Percentiles rank a stretch among this genome's conserved stretches.
These are phyloP conservation scores for Xerus inauris DNA, from an alignment of 2,113 vertebrate genomes.

Conservation along the genomic window DNA sequence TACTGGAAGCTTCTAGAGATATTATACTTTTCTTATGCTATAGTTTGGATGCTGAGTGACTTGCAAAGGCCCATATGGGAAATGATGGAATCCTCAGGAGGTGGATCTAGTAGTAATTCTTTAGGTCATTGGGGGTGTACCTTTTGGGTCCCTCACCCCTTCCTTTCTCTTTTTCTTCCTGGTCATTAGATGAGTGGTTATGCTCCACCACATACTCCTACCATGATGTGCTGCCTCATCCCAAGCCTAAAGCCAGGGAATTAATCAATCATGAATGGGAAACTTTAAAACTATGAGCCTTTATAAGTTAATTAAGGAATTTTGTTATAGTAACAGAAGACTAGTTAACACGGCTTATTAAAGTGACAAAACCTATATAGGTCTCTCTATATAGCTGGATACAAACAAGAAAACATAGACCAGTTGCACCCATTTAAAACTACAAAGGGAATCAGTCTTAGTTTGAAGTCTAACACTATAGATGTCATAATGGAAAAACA, in stretches of 20 bases:
- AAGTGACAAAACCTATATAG: background rate
- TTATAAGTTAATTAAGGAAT: background rate
- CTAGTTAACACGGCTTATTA: background rate
- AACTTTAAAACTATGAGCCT: background rate
- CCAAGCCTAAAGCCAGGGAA: background rate
- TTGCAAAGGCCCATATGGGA: too few species aligned
- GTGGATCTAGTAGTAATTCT: background rate
- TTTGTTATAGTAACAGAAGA: background rate
- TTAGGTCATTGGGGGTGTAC: too few species aligned
- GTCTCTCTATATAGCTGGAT: background rate
- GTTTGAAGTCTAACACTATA: background rate
- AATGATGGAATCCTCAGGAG: background rate
- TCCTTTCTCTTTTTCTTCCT: background rate
- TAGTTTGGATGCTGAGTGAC: background rate
- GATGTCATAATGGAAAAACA: background rate
- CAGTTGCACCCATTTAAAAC: background rate
- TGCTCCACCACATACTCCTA: background rate
- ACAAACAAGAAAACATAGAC: constrained; percentile 8
- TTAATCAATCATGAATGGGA: background rate
- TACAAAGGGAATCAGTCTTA: background rate
- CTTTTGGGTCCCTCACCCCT: background rate
- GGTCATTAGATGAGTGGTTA: background rate
- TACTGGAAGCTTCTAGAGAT: background rate
- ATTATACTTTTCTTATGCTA: background rate
- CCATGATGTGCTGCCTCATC: background rate